Percentiles rank a stretch among this genome's conserved stretches.
phyloP scores from a whole-genome alignment of 2,888 invertebrate genomes.

The Nycteola revayana region DNA sequence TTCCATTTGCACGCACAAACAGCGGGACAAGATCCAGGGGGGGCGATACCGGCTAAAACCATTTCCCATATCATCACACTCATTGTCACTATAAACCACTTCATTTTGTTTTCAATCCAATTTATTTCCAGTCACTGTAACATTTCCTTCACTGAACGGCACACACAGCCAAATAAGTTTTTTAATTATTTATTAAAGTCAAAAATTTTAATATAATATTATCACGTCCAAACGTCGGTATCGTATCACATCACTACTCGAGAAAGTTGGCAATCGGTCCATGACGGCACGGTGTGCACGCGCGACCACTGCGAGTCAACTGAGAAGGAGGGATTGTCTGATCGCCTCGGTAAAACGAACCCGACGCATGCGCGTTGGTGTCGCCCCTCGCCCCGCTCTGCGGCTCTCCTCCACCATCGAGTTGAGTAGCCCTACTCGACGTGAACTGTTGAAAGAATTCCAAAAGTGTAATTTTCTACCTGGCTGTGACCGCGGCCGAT shows the following conservation, averaged over 20 bases:
- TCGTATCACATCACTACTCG: constrained; percentile 81
- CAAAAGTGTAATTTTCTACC: constrained; percentile 79
- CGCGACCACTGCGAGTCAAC: constrained; percentile 70
- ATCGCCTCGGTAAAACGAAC: constrained; percentile 64
- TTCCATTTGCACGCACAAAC: constrained; percentile 97
- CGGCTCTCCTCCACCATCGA: constrained; percentile 73
- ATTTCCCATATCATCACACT: constrained; percentile 71
- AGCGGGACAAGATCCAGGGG: constrained; percentile 85
- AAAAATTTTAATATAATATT: constrained; percentile 42
- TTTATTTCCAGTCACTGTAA: constrained; percentile 53
- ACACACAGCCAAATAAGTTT: constrained; percentile 37
- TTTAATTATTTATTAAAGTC: constrained; percentile 38
- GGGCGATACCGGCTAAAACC: constrained; percentile 67
- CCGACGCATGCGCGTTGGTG: constrained; percentile 74
- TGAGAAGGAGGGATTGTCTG: constrained; percentile 75
- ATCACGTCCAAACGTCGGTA: constrained; percentile 50
- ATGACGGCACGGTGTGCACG: constrained; percentile 83
- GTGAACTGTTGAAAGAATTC: constrained; percentile 76
- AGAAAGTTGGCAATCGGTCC: constrained; percentile 80
- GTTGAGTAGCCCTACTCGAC: constrained; percentile 71
- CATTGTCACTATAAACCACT: constrained; percentile 72
- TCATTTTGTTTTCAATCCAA: constrained; percentile 67
- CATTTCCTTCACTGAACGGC: constrained; percentile 46
- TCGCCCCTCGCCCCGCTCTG: constrained; percentile 77
- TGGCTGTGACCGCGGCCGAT: constrained; percentile 68